Evolutionary conservation across 2,113 vertebrate genomes (phyloP), one percentile per base, ranked within the genome.

Genomic region (Oreamnos americanus): DNA sequence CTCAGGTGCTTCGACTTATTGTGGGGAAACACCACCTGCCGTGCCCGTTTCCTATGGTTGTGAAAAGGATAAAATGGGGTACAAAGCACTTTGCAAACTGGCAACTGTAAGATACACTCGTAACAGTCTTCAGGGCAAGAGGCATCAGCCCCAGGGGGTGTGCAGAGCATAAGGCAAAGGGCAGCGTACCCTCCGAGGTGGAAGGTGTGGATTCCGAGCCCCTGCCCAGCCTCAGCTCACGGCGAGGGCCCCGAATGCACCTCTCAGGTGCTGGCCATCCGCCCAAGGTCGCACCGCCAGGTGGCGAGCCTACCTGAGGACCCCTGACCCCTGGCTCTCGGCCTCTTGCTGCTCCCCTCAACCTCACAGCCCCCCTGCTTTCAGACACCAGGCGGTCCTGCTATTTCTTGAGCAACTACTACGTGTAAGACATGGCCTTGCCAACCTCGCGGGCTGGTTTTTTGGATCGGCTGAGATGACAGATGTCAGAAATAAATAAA

Each of bases 401-500:
- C 28, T 15, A 28, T 45, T 62, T 79, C 92, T 47, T 79, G 30
- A 78, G 91, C 85, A 95, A 92, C 88, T 84, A 93, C 36, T 57
- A 49, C 71, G 13, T 1, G 17, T 16, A 3, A 95, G 74, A 91
- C 79, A 76, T 2, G 14, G 74, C 30, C 95, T 36, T 45, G 83
- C 33, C 93, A 93, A 93, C 45, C 45, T 96, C 49, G 57, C 82
- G 25, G 43, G 87, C 53, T 93, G 87, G 55, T 28, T 96, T 92
- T 87, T 43, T 60, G 76, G 87, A 57, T 86, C 76, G 51, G 96
- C n/a, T 71, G 76, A 91, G 91, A 95, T 47, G 93, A 92, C 93
- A 97, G 76, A 67, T 89, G 78, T 94, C 96, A 95, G 67, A 96
- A 97, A 94, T 89, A 94, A 92, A 91, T 67, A 33, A 95, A 78